Conservation (phyloP, 1,140 invertebrate genomes). For the Linepithema humile region DNA sequence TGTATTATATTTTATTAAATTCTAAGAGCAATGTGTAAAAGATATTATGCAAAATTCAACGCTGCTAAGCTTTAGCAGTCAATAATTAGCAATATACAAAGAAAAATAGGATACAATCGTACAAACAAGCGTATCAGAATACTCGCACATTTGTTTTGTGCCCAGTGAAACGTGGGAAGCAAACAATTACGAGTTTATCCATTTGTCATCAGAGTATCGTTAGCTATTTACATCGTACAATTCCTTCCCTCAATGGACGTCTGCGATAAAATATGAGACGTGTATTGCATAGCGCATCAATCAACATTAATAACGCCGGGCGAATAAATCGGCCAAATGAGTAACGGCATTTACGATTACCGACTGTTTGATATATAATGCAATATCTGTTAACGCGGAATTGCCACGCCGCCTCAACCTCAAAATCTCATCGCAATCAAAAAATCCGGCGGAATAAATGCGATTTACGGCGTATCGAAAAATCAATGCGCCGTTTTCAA, state of each 20-base stretch:
- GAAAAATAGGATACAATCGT: neutral
- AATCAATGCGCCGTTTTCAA: neutral
- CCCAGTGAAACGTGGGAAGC: too few species aligned
- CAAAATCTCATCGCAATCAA: neutral
- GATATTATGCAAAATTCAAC: neutral
- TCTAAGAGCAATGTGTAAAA: neutral
- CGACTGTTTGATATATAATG: slow-evolving; percentile 2
- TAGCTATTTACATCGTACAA: slow-evolving; percentile 14
- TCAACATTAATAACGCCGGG: slow-evolving; percentile 51
- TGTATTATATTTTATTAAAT: neutral
- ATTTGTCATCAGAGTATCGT: slow-evolving; percentile 43
- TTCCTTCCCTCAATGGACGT: slow-evolving; percentile 29
- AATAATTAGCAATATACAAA: neutral
- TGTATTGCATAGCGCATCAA: slow-evolving; percentile 47
- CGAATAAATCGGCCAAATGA: slow-evolving; percentile 50
- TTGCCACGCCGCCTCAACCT: neutral
- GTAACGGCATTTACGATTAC: slow-evolving; percentile 46
- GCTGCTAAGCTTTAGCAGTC: neutral
- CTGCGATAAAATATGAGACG: slow-evolving; percentile 44
- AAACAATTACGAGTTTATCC: slow-evolving; percentile 8
- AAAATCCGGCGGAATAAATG: slow-evolving; percentile 16
- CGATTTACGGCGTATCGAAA: neutral
- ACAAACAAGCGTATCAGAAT: neutral
- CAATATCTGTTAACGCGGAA: slow-evolving; percentile 32
- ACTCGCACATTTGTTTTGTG: too few species aligned